A percentile compares a stretch with the other conserved stretches of the same genome.
These are phyloP conservation scores for Myrmecobius fasciatus DNA, from an alignment of 2,113 vertebrate species.

Conservation along the genomic window DNA sequence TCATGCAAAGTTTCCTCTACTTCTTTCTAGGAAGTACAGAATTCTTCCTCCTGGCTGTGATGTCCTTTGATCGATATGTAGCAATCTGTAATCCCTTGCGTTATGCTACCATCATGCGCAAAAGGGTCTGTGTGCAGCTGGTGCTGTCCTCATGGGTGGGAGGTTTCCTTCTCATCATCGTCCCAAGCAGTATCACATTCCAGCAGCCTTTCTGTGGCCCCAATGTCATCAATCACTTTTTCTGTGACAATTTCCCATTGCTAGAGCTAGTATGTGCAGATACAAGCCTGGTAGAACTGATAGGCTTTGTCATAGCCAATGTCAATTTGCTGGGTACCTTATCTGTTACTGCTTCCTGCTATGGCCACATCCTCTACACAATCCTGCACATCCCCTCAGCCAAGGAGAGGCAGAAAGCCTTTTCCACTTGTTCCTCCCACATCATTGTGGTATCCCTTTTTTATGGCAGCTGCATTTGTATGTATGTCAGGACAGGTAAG, in stretches of 20 bases:
- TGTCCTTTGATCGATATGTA: conserved; percentile 79
- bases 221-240: conserved; percentile 75
- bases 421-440: conserved; percentile 79
- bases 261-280: conserved; percentile 66
- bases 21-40: conserved; percentile 74
- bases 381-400: conserved; percentile 66
- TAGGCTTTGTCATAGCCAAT: conserved; percentile 40
- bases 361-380: conserved; percentile 68
- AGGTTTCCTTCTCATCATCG: conserved; percentile 49
- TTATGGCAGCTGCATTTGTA: conserved; percentile 79
- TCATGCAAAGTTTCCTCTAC: conserved; percentile 70
- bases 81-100: conserved; percentile 74
- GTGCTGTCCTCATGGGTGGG: conserved; percentile 56
- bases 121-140: conserved; percentile 67
- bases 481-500: conserved; percentile 72
- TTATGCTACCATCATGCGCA: conserved; percentile 73
- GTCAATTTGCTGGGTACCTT: conserved; percentile 68
- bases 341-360: conserved; percentile 65
- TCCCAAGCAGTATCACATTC: conserved; percentile 35
- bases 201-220: conserved; percentile 69
- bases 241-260: conserved; percentile 72
- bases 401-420: conserved; percentile 70
- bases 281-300: conserved; percentile 46
- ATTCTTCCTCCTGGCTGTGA: conserved; percentile 71
- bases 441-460: conserved; percentile 74